A percentile compares a stretch with the other conserved stretches of the same genome.
Evolutionary conservation across 1,140 invertebrate genomes (phyloP).

Genomic region (Caerostris darwini): DNA sequence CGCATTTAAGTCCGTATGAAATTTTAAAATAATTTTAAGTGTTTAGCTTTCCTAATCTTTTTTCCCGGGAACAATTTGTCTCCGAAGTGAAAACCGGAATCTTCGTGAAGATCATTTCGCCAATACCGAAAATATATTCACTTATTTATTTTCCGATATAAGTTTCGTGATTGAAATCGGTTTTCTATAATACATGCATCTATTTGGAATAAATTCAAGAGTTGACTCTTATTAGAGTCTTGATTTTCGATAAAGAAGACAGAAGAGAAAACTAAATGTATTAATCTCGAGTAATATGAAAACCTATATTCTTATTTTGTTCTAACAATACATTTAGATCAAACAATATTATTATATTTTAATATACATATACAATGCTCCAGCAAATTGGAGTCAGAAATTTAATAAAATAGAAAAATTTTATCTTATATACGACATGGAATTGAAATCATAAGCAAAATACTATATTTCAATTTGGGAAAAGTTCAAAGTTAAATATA

Average conservation of each 20-base stretch:
- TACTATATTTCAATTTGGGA: no score
- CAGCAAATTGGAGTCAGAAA: no score
- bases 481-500: no score
- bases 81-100: background rate
- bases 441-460: no score
- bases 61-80: no score
- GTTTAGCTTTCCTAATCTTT: background rate
- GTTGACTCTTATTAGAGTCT: background rate
- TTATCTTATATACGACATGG: no score
- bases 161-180: background rate
- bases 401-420: no score
- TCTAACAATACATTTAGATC: no score
- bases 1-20: background rate
- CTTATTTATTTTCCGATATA: constrained; percentile 15
- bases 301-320: background rate
- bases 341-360: no score
- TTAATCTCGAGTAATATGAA: background rate
- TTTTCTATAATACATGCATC: background rate
- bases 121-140: constrained; percentile 30
- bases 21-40: background rate
- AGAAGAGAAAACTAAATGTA: background rate
- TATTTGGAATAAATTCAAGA: background rate
- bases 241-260: background rate
- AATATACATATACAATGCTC: no score
- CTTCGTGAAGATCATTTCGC: background rate